These are phyloP conservation scores for Rhinogobius similis DNA, from an alignment of 2,113 vertebrate species.

Conservation along the genomic window DNA sequence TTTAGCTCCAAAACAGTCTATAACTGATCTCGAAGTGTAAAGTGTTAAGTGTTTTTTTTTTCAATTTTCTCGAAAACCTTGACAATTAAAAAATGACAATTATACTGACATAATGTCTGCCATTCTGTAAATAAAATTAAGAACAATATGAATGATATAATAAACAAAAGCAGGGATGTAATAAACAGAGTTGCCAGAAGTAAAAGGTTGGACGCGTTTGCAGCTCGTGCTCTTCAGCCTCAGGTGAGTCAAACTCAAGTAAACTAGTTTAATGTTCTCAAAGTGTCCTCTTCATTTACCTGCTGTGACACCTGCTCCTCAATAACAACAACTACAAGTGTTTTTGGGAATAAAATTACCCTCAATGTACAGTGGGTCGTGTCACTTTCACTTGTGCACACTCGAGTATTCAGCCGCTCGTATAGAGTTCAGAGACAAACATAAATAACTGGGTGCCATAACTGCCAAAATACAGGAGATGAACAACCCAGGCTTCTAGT, in stretches of 20 bases:
- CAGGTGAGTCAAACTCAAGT: neutral
- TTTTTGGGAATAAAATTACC: neutral
- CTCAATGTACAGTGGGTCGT: neutral
- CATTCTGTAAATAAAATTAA: no score
- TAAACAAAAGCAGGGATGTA: neutral
- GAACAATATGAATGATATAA: neutral
- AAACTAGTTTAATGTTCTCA: neutral
- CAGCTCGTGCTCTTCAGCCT: neutral
- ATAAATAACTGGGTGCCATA: neutral
- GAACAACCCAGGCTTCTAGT: neutral
- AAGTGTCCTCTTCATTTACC: neutral
- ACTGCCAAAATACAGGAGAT: conserved; percentile 2
- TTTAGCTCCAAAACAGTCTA: no score
- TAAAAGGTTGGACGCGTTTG: no score
- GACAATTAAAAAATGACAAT: no score
- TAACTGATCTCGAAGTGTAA: no score
- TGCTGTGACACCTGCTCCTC: conserved; percentile 6
- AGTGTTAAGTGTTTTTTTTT: no score
- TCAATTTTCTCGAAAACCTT: no score
- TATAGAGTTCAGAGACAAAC: neutral
- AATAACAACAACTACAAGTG: neutral
- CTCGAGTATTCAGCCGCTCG: neutral
- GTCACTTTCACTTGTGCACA: neutral
- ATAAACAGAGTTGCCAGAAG: neutral
- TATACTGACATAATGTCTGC: no score